Base-by-base conservation (phyloP, 1,140 invertebrate genomes). In the Temnothorax curvispinosus region DNA sequence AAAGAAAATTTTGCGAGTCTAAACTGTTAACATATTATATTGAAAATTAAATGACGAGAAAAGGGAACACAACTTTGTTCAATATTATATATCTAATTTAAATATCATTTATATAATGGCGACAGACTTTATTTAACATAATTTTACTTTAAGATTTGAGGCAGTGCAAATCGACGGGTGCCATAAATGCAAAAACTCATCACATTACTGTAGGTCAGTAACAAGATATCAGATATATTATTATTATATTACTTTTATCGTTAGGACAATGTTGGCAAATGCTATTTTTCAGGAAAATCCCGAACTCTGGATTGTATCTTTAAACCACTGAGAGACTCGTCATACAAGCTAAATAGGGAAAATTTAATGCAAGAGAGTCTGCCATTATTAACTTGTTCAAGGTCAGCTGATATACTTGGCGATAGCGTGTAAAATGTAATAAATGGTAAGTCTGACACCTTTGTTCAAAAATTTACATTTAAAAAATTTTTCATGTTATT, bases 101-200 rank as follows among this genome's bases (percentile, higher is more conserved):
- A 44, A 71, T 52, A 0, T 50, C 1, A 15, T 27, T 54, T 85
- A 54, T 64, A 56, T 32, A 38, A 27, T 65, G 8, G 11, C 3
- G 8, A 80, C 2, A 80, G 15, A 86, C 58, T 50, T 69, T 27
- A 71, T 60, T 41, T 11, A 21, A 80, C 41, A 80, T 62, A 90
- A 89, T 90, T 88, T 81, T 89, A 60, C 65, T 93, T 91, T 41
- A 89, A 93, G 93, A 86, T 54, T 88, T 94, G 78, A 89, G 93
- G 75, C 90, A 91, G 35, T 90, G 91, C 50, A 94, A 93, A 92
- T 94, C 94, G 47, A 92, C 91, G 41, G 88, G 90, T 89, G 93
- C 90, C 8, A 93, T 94, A 60, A 89, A 92, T 76, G 76, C 87
- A 52, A 92, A 91, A 72, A 71, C 90, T 67, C 86, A 54, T 85